Evolutionary conservation across 2,888 invertebrate species (phyloP).

Genomic region (Nowickia ferox): DNA sequence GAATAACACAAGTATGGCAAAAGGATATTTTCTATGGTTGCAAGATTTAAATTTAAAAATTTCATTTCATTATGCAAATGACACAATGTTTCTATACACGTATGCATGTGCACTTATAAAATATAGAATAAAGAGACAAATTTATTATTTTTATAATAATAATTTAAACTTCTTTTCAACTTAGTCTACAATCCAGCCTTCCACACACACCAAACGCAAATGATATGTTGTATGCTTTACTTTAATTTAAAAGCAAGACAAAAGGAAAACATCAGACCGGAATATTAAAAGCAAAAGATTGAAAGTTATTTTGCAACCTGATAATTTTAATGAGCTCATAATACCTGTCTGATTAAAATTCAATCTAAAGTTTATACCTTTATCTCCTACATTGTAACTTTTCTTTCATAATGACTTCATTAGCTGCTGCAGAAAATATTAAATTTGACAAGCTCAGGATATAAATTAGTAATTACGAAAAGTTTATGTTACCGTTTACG

Average conservation of each 20-base stretch:
- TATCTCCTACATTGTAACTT: background rate
- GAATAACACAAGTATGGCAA: constrained; percentile 13
- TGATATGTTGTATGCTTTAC: constrained; percentile 15
- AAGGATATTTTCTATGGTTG: constrained; percentile 51
- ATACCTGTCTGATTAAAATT: constrained; percentile 65
- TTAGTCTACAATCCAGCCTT: background rate
- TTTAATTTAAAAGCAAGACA: constrained; percentile 26
- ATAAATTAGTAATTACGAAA: background rate
- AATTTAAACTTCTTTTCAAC: constrained; percentile 22
- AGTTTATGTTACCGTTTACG: background rate
- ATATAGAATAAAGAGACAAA: constrained; percentile 9
- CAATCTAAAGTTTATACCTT: constrained; percentile 62
- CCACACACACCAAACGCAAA: too few species aligned
- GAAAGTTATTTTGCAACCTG: constrained; percentile 61
- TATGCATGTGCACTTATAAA: constrained; percentile 10
- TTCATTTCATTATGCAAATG: constrained; percentile 68
- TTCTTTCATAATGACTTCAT: constrained; percentile 41
- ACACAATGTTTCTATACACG: constrained; percentile 49
- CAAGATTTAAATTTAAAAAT: constrained; percentile 66
- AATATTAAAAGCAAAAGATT: constrained; percentile 14
- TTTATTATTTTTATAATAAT: constrained; percentile 59
- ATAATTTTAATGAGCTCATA: constrained; percentile 65
- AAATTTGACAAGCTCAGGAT: background rate
- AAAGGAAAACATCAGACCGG: background rate
- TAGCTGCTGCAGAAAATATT: background rate